These are phyloP conservation scores for Varecia variegata DNA, from an alignment of 2,797 vertebrate species.

Conservation along the genomic window DNA sequence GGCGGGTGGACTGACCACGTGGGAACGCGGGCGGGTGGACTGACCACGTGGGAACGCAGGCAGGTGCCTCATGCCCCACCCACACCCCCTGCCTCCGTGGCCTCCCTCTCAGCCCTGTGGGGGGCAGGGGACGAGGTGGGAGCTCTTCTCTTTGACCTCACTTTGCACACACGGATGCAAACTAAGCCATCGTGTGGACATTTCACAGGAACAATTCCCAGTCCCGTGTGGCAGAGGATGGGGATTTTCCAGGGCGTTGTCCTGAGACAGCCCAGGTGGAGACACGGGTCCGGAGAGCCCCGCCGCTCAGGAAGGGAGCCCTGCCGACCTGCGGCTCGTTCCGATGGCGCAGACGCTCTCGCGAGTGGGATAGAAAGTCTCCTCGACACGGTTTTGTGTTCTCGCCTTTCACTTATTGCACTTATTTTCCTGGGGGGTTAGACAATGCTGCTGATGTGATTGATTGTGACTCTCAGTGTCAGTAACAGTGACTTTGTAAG, in stretches of 20 bases:
- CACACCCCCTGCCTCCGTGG: too few relatives aligned
- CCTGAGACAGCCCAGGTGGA: not conserved
- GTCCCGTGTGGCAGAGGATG: too few relatives aligned
- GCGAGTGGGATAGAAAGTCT: accelerated
- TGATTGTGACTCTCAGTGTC: not conserved
- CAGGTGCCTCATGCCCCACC: accelerated
- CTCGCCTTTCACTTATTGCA: not conserved
- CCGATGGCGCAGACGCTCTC: accelerated
- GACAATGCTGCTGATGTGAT: not conserved
- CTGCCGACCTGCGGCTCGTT: accelerated
- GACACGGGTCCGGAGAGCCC: too few relatives aligned
- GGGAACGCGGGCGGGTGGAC: not conserved
- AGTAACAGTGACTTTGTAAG: not conserved
- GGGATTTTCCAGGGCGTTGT: too few relatives aligned
- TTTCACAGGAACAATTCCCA: too few relatives aligned
- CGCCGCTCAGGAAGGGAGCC: not conserved
- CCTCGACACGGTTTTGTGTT: not conserved
- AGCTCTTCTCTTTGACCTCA: too few relatives aligned
- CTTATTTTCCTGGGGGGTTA: not conserved
- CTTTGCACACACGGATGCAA: too few relatives aligned
- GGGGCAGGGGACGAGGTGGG: too few relatives aligned
- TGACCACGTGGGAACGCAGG: not conserved
- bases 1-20: not conserved
- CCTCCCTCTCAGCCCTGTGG: too few relatives aligned
- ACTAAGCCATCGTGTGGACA: too few relatives aligned